Evolutionary conservation across 2,113 vertebrate genomes (phyloP).

Genomic region (Gadus macrocephalus): DNA sequence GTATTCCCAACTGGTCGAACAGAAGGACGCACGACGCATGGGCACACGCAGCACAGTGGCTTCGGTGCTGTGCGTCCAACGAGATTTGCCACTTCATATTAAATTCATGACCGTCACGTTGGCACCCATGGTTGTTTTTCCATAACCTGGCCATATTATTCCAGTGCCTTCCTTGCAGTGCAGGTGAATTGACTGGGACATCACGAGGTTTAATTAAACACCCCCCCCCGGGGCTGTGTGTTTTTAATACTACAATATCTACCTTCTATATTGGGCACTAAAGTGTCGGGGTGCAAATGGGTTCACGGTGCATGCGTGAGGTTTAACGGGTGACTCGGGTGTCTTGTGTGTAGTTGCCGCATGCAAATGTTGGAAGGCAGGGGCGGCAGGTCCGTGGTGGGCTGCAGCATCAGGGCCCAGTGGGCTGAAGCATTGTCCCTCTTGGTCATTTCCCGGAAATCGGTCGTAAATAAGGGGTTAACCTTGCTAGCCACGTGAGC

Average conservation of each 20-base stretch:
- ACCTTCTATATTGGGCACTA: constrained; percentile 64
- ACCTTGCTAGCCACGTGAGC: background rate
- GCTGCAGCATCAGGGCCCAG: constrained; percentile 15
- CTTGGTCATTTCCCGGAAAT: too few species aligned
- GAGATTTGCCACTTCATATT: constrained; percentile 45
- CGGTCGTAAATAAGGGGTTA: too few species aligned
- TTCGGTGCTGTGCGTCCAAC: constrained; percentile 35
- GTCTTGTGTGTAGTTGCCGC: constrained; percentile 40
- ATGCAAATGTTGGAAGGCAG: constrained; percentile 25
- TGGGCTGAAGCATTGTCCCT: too few species aligned
- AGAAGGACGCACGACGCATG: background rate
- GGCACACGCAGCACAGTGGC: constrained; percentile 28
- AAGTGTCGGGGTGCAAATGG: constrained; percentile 76
- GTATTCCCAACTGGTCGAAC: too few species aligned
- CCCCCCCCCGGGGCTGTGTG: background rate
- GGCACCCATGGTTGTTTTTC: background rate
- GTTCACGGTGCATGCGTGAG: constrained; percentile 65
- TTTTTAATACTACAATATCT: constrained; percentile 59
- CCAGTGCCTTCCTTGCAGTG: background rate
- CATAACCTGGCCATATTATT: background rate
- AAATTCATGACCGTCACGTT: constrained; percentile 41
- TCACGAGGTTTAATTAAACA: too few species aligned
- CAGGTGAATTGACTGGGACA: too few species aligned
- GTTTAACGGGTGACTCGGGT: constrained; percentile 70
- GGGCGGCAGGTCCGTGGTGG: too few species aligned